A percentile compares a stretch with the other conserved stretches of the same genome.
Conservation (phyloP, 2,888 invertebrate species). For the Philonicus albiceps region DNA sequence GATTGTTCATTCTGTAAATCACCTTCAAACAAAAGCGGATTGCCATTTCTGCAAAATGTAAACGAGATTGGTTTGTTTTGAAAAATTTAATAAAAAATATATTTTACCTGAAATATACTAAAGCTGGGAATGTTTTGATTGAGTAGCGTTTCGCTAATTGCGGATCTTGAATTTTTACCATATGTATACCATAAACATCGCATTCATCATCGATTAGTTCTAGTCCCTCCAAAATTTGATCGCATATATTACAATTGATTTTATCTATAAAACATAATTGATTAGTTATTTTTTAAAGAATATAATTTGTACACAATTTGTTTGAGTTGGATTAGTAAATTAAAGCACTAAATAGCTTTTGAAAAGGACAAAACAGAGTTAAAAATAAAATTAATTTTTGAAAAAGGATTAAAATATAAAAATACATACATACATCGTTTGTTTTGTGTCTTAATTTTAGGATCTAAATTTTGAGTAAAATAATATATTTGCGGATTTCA, state of each 20-base stretch:
- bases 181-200: constrained; percentile 90
- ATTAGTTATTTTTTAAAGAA: neutral
- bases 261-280: constrained; percentile 71
- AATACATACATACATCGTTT: no score
- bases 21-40: constrained; percentile 87
- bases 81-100: constrained; percentile 49
- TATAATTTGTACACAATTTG: neutral
- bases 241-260: constrained; percentile 90
- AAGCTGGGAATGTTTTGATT: constrained; percentile 91
- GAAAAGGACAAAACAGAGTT: neutral
- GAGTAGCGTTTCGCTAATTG: constrained; percentile 91
- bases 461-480: no score
- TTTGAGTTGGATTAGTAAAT: neutral
- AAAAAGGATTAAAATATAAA: neutral
- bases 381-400: neutral
- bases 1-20: constrained; percentile 92
- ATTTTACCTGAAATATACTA: constrained; percentile 84
- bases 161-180: constrained; percentile 92
- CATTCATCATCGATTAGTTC: constrained; percentile 92
- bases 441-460: no score
- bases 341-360: neutral
- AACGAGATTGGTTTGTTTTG: neutral
- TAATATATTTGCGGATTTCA: no score
- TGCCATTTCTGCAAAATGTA: constrained; percentile 75
- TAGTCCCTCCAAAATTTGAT: constrained; percentile 85